Percentiles rank a stretch among this genome's conserved stretches.
phyloP scores from a whole-genome alignment of 2,797 vertebrate genomes.

The Neosilurus mollespiculum region DNA sequence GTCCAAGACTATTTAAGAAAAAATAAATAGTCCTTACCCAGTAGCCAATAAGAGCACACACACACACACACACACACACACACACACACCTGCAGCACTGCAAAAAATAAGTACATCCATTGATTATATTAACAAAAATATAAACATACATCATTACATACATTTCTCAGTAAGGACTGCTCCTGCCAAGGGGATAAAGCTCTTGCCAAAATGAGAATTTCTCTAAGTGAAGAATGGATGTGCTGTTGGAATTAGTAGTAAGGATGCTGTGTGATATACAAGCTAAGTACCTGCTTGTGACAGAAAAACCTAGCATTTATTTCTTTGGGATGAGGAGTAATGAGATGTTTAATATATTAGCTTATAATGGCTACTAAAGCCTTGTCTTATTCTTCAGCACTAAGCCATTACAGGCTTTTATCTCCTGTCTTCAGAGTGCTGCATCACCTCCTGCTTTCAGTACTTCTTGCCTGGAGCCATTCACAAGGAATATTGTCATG shows the following conservation, averaged over 20 bases:
- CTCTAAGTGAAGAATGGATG: conserved; percentile 11
- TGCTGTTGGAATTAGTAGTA: conserved; percentile 12
- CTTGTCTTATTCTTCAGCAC: conserved; percentile 57
- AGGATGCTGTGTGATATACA: not conserved
- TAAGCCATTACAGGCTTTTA: conserved; percentile 62
- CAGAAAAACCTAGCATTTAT: conserved; percentile 29
- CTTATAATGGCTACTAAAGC: conserved; percentile 59
- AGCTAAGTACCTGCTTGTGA: conserved; percentile 3
- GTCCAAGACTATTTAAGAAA: not conserved
- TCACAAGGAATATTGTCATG: conserved; percentile 36
- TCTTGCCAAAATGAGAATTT: conserved; percentile 16
- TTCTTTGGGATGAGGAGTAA: conserved; percentile 31
- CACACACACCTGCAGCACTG: not conserved
- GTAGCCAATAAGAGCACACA: not conserved
- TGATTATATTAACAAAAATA: conserved; percentile 11
- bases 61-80: not conserved
- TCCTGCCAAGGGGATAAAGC: conserved; percentile 13
- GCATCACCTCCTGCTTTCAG: conserved; percentile 50
- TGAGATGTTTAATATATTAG: conserved; percentile 58
- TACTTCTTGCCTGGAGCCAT: conserved; percentile 43
- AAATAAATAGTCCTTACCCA: not conserved
- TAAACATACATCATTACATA: conserved; percentile 12
- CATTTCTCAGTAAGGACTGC: not conserved
- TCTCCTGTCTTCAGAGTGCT: conserved; percentile 56
- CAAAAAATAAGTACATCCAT: conserved; percentile 10